Base-by-base conservation (phyloP, 2,888 invertebrate genomes). In the Noctuana brunneofusca region DNA sequence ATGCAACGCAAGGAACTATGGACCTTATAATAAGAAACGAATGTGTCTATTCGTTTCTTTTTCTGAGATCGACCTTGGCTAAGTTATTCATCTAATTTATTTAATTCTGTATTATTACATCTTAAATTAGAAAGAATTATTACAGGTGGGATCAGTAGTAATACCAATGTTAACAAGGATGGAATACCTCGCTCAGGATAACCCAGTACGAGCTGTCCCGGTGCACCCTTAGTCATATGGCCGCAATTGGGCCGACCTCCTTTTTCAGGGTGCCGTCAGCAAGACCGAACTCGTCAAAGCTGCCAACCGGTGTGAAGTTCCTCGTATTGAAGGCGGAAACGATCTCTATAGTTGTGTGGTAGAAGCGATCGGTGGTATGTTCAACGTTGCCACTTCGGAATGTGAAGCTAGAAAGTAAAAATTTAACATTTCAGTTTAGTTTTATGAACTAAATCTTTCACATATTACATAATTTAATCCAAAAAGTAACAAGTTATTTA, bases 321-420 rank as follows among this genome's bases (percentile, higher is more conserved):
- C 94, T 94, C 5, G 94, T 63, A 0, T 35, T 75, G 12, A 82
- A 73, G 48, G 89, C 86, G 0, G 96, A 94, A 58, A 95, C 82
- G 5, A 97, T 93, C 87, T 98, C 97, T 5, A 98, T 94, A 0
- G 96, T 95, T 0, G 98, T 96, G 72, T 97, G 96, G 78, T 95
- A 95, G 78, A 98, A 96, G 74, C 95, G 95, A 86, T 98, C 98
- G 0, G 95, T 95, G 0, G 96, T 95, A 87, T 98, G 98, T 74
- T 97, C 97, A 0, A 95, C 94, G 83, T 98, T 98, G 24, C 98
- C 98, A 82, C 97, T 98, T 65, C 96, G 94, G 80, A 97, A 96
- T 65, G 94, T 91, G 86, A 94, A 97, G 72, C 96, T 96, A 78
- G 9, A 14, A 43, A 41, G 18, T 4, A 5, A 24, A 24, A 24